Conservation (phyloP, 2,113 vertebrate species). For the Dipodomys spectabilis region DNA sequence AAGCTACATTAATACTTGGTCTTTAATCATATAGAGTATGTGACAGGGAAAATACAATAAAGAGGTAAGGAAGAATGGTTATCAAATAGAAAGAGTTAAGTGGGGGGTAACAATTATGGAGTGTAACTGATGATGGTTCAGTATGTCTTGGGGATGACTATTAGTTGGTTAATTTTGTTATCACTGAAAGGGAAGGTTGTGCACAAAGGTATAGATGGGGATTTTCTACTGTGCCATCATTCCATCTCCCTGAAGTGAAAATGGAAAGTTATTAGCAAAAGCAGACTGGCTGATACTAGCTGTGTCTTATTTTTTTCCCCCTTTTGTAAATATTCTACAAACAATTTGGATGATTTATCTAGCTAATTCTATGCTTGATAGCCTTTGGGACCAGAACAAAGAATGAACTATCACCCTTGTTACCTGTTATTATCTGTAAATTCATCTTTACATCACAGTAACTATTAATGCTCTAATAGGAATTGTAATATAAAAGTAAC, state of each 20-base stretch:
- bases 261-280: constrained; percentile 48
- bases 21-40: background rate
- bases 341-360: constrained; percentile 59
- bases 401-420: constrained; percentile 51
- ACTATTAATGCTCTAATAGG: constrained; percentile 43
- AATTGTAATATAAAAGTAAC: constrained; percentile 49
- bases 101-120: background rate
- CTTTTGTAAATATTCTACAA: constrained; percentile 38
- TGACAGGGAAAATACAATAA: background rate
- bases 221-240: background rate
- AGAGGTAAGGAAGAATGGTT: no score
- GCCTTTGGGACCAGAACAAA: constrained; percentile 54
- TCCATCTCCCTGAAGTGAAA: constrained; percentile 30
- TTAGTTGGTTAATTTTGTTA: background rate
- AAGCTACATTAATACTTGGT: background rate
- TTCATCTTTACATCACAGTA: constrained; percentile 54
- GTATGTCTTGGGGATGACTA: background rate
- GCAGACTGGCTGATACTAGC: background rate
- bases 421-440: constrained; percentile 64
- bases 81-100: no score
- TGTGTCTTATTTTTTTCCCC: constrained; percentile 30
- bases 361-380: constrained; percentile 25
- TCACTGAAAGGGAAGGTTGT: background rate
- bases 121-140: no score
- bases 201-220: background rate